These are phyloP conservation scores for Mormyrus proboscirostris DNA, from an alignment of 2,797 vertebrate genomes.

Conservation along the genomic window DNA sequence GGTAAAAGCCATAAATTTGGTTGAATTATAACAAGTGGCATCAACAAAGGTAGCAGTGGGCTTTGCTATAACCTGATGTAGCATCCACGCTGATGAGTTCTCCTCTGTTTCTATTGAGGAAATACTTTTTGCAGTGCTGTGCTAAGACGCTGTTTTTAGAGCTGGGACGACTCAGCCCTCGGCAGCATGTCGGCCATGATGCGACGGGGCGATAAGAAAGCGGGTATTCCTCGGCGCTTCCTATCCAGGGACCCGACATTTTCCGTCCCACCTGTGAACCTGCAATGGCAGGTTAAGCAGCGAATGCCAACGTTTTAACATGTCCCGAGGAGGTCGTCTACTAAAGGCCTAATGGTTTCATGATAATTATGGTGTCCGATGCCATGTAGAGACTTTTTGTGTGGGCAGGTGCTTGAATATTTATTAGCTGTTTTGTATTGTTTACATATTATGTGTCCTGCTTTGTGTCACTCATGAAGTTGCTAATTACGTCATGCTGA, in stretches of 20 bases:
- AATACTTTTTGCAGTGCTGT: not conserved
- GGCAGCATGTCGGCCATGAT: slow-evolving; percentile 24
- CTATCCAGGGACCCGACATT: slow-evolving; percentile 34
- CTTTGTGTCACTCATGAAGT: not conserved
- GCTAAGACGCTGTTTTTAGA: not conserved
- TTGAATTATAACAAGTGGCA: not conserved
- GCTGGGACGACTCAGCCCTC: slow-evolving; percentile 15
- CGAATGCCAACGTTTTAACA: slow-evolving; percentile 32
- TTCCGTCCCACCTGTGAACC: slow-evolving; percentile 29
- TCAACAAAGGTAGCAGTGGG: not conserved
- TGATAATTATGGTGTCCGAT: not conserved
- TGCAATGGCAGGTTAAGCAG: slow-evolving; percentile 33
- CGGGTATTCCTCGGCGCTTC: slow-evolving; percentile 32
- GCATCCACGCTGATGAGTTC: not conserved
- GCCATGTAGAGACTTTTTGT: not conserved
- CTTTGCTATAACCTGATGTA: not conserved
- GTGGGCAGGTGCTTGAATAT: not conserved
- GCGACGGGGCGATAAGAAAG: slow-evolving; percentile 24
- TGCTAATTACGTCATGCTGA: not conserved
- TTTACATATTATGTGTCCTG: not conserved
- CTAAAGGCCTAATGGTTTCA: not conserved
- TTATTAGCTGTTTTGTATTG: not conserved
- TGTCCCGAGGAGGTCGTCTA: not conserved
- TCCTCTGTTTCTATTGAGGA: not conserved
- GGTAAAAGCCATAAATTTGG: not conserved